Percentiles rank a stretch among this genome's conserved stretches.
These are phyloP conservation scores for Eolophus roseicapilla DNA, from an alignment of 2,113 vertebrate species.

Conservation along the genomic window DNA sequence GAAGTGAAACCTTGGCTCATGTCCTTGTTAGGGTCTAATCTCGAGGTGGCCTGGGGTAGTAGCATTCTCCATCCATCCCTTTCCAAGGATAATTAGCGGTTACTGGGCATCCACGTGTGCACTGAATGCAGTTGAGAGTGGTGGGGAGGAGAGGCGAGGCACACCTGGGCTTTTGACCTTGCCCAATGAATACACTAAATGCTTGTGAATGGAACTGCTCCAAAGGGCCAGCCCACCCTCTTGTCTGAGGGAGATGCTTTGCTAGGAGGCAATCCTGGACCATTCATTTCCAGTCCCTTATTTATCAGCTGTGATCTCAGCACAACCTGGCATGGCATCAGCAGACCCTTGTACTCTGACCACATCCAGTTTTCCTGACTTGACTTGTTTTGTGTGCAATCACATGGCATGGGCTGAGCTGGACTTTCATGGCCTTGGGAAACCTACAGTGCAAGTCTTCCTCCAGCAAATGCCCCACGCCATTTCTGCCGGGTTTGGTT, in stretches of 20 bases:
- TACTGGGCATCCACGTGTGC: neutral
- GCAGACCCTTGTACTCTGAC: neutral
- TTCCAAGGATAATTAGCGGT: neutral
- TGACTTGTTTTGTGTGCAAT: neutral
- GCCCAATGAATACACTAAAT: neutral
- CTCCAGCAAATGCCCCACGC: neutral
- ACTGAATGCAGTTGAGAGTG: neutral
- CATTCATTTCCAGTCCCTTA: neutral
- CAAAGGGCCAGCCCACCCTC: neutral
- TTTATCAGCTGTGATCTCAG: neutral
- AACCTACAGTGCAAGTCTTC: rapidly evolving
- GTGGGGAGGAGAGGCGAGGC: neutral
- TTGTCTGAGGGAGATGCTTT: neutral
- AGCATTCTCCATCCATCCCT: neutral
- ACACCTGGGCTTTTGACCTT: slow-evolving; percentile 52
- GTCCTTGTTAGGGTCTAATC: neutral
- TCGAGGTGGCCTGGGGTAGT: neutral
- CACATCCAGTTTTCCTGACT: neutral
- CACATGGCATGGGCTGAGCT: neutral
- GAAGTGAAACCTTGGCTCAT: neutral
- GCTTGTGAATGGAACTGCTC: neutral
- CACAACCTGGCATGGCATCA: neutral
- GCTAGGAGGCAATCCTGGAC: neutral
- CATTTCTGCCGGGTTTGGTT: neutral
- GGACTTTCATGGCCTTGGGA: neutral